phyloP scores from a whole-genome alignment of 2,888 invertebrate species.

The Notodonta ziczac region DNA sequence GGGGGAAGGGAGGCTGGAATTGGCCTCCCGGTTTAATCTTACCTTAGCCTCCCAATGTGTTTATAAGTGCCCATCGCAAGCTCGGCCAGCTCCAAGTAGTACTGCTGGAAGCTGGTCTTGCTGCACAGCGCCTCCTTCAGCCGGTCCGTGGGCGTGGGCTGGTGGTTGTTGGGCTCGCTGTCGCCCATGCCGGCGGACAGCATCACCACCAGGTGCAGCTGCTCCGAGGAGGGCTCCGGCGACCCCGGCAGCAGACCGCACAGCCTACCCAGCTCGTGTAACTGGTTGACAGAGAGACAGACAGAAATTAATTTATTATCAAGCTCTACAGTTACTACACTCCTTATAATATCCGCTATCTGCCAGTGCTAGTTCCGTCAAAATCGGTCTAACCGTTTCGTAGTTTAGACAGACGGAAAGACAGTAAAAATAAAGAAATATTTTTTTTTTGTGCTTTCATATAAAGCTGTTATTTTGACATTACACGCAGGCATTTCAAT shows the following conservation, averaged over 20 bases:
- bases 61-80: conserved; percentile 98
- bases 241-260: conserved; percentile 95
- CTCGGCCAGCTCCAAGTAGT: conserved; percentile 96
- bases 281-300: conserved; percentile 68
- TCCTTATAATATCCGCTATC: too few relatives aligned
- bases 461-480: too few relatives aligned
- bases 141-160: conserved; percentile 89
- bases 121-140: conserved; percentile 96
- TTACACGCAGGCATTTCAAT: too few relatives aligned
- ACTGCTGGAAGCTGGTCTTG: conserved; percentile 93
- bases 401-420: too few relatives aligned
- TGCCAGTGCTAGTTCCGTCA: too few relatives aligned
- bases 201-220: conserved; percentile 95
- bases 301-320: too few relatives aligned
- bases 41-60: conserved; percentile 91
- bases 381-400: too few relatives aligned
- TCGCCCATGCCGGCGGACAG: conserved; percentile 96
- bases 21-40: conserved; percentile 14
- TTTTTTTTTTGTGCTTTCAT: too few relatives aligned
- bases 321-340: too few relatives aligned
- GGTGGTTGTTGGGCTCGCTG: conserved; percentile 78
- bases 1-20: too few relatives aligned
- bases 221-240: conserved; percentile 91
- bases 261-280: conserved; percentile 93
- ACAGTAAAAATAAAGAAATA: too few relatives aligned